These are phyloP conservation scores for Pseudochirops corinnae DNA, from an alignment of 2,797 vertebrate species.

Conservation along the genomic window DNA sequence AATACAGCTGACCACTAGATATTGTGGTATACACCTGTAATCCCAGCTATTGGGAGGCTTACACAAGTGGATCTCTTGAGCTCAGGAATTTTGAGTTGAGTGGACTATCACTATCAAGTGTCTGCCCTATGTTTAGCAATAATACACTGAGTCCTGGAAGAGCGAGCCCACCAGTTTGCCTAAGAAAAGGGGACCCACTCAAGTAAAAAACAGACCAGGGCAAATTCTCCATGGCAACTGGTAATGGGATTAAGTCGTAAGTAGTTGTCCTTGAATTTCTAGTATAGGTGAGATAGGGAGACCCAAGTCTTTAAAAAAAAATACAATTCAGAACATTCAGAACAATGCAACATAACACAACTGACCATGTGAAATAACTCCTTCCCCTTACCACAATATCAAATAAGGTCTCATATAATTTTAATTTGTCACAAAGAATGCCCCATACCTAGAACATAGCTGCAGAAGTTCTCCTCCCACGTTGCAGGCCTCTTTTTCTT, in stretches of 20 bases:
- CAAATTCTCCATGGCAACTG: neutral
- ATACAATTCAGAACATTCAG: neutral
- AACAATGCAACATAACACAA: neutral
- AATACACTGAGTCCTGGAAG: neutral
- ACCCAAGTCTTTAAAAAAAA: neutral
- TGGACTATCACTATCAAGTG: neutral
- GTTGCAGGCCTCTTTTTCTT: slow-evolving; percentile 93
- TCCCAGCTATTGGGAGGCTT: neutral
- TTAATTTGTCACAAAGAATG: neutral
- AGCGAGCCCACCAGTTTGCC: neutral
- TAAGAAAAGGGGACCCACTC: neutral
- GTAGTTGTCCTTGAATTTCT: neutral
- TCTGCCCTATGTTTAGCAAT: neutral
- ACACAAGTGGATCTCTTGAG: neutral
- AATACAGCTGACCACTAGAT: neutral
- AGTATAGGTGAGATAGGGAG: neutral
- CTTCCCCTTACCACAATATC: neutral
- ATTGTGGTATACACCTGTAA: neutral
- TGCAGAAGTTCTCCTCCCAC: slow-evolving; percentile 88
- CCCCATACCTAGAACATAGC: slow-evolving; percentile 93
- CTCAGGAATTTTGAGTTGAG: neutral
- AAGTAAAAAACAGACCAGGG: neutral
- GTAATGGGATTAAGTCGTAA: neutral
- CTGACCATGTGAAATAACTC: neutral
- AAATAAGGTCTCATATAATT: neutral